phyloP scores from a whole-genome alignment of 2,797 vertebrate genomes.

The Phylloscopus collybita region DNA sequence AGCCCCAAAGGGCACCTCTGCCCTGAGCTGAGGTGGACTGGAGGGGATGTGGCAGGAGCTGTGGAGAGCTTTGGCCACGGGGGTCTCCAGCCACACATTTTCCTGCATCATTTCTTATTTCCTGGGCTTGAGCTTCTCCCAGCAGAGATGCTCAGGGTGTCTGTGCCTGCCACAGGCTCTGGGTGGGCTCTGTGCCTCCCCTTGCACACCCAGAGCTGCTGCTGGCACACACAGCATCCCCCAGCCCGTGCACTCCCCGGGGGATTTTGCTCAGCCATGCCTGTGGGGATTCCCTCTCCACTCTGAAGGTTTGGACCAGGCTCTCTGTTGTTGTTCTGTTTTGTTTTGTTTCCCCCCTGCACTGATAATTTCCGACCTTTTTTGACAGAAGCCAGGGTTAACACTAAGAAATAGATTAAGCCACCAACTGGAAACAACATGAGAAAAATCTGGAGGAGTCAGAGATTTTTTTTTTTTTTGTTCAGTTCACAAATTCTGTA shows the following conservation, averaged over 20 bases:
- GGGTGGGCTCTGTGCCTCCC: not conserved
- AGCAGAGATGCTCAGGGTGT: not conserved
- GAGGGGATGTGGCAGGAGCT: not conserved
- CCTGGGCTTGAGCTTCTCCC: not conserved
- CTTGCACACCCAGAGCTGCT: not conserved
- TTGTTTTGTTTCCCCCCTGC: not conserved
- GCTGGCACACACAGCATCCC: not conserved
- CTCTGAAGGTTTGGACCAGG: not conserved
- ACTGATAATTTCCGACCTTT: not conserved
- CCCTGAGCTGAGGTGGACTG: rapidly evolving
- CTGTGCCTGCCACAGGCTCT: not conserved
- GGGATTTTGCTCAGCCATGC: not conserved
- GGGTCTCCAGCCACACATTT: not conserved
- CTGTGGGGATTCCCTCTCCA: not conserved
- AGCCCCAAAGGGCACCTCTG: not conserved
- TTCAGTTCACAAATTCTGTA: not conserved
- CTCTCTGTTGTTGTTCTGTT: not conserved
- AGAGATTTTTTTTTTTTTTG: not conserved
- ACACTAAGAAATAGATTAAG: not conserved
- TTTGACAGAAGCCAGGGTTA: not conserved
- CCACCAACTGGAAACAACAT: not conserved
- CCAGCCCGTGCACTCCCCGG: not conserved
- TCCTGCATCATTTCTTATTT: not conserved
- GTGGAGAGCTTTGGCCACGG: not conserved
- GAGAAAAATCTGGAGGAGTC: not conserved